phyloP scores from a whole-genome alignment of 2,113 vertebrate species.

The Eidolon helvum region DNA sequence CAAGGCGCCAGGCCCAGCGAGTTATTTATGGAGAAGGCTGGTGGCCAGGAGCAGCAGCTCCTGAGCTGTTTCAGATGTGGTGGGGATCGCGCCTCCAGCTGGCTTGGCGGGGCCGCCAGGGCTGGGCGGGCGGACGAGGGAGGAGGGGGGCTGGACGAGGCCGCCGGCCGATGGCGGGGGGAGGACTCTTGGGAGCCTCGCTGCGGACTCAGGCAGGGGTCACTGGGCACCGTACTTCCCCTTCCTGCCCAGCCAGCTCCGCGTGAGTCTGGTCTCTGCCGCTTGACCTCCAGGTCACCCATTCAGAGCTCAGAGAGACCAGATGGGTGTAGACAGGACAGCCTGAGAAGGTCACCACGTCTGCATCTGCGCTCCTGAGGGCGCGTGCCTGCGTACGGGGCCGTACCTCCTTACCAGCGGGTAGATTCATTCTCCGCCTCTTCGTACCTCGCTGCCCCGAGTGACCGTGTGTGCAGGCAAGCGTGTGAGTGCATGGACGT shows the following conservation, averaged over 20 bases:
- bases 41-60: constrained; percentile 45
- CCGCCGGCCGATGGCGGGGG: fast-evolving
- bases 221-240: fast-evolving
- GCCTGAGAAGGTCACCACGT: fast-evolving
- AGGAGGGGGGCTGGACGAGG: fast-evolving
- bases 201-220: background rate
- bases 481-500: background rate
- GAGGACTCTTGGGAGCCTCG: background rate
- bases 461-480: background rate
- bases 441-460: background rate
- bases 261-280: background rate
- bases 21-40: constrained; percentile 82
- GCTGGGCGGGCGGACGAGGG: fast-evolving
- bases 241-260: background rate
- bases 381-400: fast-evolving
- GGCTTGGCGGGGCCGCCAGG: background rate
- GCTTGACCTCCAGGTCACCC: background rate
- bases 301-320: background rate
- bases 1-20: constrained; percentile 65
- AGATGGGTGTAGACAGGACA: background rate
- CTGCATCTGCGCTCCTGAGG: fast-evolving
- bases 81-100: constrained; percentile 49
- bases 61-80: constrained; percentile 79
- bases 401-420: fast-evolving
- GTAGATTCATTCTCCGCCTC: fast-evolving